Conservation (phyloP, 2,888 invertebrate genomes). For the Dolichopus griseipennis region DNA sequence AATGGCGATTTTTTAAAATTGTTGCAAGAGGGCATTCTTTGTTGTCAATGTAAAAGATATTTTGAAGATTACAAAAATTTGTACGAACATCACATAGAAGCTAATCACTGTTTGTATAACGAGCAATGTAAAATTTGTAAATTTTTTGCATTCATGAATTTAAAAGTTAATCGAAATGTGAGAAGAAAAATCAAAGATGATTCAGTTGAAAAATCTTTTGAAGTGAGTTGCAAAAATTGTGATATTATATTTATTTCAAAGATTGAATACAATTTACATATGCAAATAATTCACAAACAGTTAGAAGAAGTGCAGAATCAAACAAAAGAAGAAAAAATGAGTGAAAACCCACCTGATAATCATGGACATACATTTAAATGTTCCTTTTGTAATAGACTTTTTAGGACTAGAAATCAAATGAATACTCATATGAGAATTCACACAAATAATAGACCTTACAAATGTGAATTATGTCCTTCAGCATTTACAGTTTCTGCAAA, state of each 20-base stretch:
- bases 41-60: not conserved
- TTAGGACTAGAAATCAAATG: not conserved
- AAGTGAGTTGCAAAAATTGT: too few relatives aligned
- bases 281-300: too few relatives aligned
- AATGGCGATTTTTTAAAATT: not conserved
- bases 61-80: not conserved
- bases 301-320: too few relatives aligned
- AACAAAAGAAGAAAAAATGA: too few relatives aligned
- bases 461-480: not conserved
- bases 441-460: not conserved
- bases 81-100: not conserved
- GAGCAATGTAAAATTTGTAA: not conserved
- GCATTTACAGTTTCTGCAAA: not conserved
- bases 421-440: not conserved
- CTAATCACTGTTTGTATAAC: not conserved
- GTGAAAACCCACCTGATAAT: not conserved
- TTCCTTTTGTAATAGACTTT: not conserved
- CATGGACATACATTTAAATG: not conserved
- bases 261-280: too few relatives aligned
- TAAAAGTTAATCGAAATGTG: not conserved
- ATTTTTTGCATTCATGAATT: not conserved
- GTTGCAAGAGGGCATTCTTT: not conserved
- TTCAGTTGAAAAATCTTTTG: too few relatives aligned
- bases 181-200: too few relatives aligned
- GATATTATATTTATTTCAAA: too few relatives aligned